Evolutionary conservation across 1,140 invertebrate species (phyloP).

Genomic region (Harlomillsia oculata): DNA sequence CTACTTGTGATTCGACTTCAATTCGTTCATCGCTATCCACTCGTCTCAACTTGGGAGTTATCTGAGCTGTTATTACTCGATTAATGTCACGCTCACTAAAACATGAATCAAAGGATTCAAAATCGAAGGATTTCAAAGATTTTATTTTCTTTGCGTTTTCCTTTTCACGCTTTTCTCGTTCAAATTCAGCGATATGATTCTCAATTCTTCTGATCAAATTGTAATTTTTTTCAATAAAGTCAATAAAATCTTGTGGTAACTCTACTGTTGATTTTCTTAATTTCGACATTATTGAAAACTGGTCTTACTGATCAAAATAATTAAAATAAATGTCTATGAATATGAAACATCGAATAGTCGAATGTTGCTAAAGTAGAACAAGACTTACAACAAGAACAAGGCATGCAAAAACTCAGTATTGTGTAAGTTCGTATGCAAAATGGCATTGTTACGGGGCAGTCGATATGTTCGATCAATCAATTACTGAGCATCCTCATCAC

Average conservation of each 20-base stretch:
- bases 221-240: slow-evolving; percentile 27
- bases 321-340: too few relatives aligned
- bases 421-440: too few relatives aligned
- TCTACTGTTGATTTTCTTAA: too few relatives aligned
- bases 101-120: slow-evolving; percentile 21
- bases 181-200: slow-evolving; percentile 22
- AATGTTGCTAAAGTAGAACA: too few relatives aligned
- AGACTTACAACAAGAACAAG: too few relatives aligned
- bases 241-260: slow-evolving; percentile 30
- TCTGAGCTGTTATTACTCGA: slow-evolving; percentile 20
- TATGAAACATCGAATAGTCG: too few relatives aligned
- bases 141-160: slow-evolving; percentile 1
- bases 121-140: neutral
- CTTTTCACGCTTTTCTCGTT: too few relatives aligned
- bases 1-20: slow-evolving; percentile 1
- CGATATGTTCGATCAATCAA: slow-evolving; percentile 14
- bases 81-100: slow-evolving; percentile 27
- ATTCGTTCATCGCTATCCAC: slow-evolving; percentile 7
- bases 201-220: slow-evolving; percentile 21
- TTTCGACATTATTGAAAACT: too few relatives aligned
- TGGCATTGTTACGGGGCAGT: too few relatives aligned
- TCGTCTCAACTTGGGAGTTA: slow-evolving; percentile 18
- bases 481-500: too few relatives aligned
- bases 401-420: too few relatives aligned
- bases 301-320: too few relatives aligned